Conservation (phyloP, 2,888 invertebrate genomes). For the Leucania comma region DNA sequence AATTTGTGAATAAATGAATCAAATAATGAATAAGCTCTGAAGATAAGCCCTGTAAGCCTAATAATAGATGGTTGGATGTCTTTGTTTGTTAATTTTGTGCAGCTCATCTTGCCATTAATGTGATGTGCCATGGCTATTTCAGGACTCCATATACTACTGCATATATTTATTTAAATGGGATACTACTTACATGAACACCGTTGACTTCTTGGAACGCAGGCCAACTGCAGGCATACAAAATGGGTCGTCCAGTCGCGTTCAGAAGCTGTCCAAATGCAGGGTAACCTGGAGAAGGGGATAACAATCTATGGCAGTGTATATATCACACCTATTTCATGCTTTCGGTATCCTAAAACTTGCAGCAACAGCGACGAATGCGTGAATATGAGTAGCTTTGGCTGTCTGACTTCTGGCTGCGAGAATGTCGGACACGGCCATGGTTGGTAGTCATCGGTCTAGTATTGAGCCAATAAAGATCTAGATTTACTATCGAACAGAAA, state of each 20-base stretch:
- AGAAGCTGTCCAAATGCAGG: constrained; percentile 92
- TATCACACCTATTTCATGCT: neutral
- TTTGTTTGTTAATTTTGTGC: neutral
- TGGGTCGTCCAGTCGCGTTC: constrained; percentile 94
- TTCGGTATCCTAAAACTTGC: neutral
- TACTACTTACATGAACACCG: constrained; percentile 65
- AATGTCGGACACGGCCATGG: no score
- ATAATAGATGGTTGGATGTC: no score
- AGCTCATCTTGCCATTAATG: neutral
- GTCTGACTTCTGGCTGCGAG: no score
- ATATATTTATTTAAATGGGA: no score
- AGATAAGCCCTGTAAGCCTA: no score
- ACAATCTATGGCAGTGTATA: neutral
- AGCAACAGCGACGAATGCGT: neutral
- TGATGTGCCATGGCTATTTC: neutral
- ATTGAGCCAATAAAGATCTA: neutral
- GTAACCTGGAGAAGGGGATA: constrained; percentile 91
- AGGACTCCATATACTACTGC: neutral
- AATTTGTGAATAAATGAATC: no score
- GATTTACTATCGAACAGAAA: neutral
- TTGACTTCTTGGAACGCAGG: constrained; percentile 93
- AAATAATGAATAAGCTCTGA: no score
- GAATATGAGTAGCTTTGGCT: no score
- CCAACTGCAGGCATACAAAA: constrained; percentile 96
- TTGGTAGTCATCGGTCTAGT: neutral